A percentile compares a stretch with the other conserved stretches of the same genome.
These are phyloP conservation scores for Siphlonurus alternatus DNA, from an alignment of 2,888 invertebrate genomes.

Conservation along the genomic window DNA sequence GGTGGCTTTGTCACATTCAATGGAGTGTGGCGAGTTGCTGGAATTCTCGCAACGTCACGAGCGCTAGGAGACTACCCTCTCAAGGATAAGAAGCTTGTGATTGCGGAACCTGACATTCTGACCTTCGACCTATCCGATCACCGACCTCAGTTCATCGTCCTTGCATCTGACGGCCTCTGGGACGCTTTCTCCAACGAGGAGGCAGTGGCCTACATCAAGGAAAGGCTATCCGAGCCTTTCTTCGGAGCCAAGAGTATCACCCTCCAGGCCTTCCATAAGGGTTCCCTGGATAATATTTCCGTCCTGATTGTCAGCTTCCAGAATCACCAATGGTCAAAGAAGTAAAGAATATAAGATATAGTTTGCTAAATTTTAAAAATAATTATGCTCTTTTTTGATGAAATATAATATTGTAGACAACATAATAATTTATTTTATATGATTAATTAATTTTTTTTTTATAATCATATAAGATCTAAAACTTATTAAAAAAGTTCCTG, in stretches of 20 bases:
- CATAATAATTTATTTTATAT: too few species aligned
- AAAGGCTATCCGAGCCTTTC: conserved; percentile 67
- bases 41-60: conserved; percentile 83
- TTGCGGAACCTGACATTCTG: conserved; percentile 88
- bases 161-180: conserved; percentile 94
- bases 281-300: conserved; percentile 90
- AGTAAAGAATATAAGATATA: too few species aligned
- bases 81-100: conserved; percentile 84
- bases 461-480: too few species aligned
- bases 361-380: too few species aligned
- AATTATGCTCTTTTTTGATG: too few species aligned
- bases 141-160: conserved; percentile 70
- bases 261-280: conserved; percentile 77
- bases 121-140: conserved; percentile 77
- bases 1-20: conserved; percentile 91
- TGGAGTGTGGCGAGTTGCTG: conserved; percentile 92
- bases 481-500: too few species aligned
- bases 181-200: conserved; percentile 92
- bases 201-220: conserved; percentile 75
- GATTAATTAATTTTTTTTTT: too few species aligned
- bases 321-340: not conserved
- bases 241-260: conserved; percentile 85
- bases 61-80: conserved; percentile 91
- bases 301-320: conserved; percentile 75
- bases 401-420: too few species aligned